Base-by-base conservation (phyloP, 1,140 invertebrate genomes). In the Scylla paramamosain region DNA sequence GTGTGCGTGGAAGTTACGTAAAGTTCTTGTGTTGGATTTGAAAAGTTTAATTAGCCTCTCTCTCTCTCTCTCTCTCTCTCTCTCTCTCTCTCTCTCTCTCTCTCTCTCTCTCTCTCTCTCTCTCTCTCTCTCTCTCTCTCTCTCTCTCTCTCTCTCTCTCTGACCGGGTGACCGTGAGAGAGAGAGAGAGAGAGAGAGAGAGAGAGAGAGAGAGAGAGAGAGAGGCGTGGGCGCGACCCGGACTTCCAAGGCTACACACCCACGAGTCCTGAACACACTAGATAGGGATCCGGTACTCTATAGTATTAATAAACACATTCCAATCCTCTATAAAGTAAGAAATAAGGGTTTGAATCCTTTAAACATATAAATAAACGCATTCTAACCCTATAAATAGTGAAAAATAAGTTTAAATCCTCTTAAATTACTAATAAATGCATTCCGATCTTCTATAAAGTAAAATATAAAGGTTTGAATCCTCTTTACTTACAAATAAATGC, bases 131-230 rank as follows among this genome's bases (percentile, higher is more conserved):
- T 67, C 59, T 67, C 59, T 67, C 59, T 67, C 59, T 67, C 59
- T 67, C 39, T 87, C 29, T 87, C 86, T 87, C 39, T 88, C 45
- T 88, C 86, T 46, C 16, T 32, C 32, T 25, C 10, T 29, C 0
- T 45, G 31, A 88, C 6, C 10, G 67, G 25, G 67, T 20, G 86
- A 88, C 28, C 4, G 86, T 7, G 16, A 29, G 16, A 88, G n/a
- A 29, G n/a, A 31, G 28, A 77, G 16, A 31, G 16, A 32, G 86
- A 88, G 86, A 88, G 31, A 88, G 86, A 39, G 32, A 88, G 86
- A 88, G 32, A 88, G 31, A 88, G 86, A 88, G 86, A 88, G 86
- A 88, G 86, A 39, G 32, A 88, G 86, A 46, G 32, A 88, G 86
- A 88, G 86, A 88, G 86, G 52, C 16, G 52, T 59, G 52, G 52